These are phyloP conservation scores for Pandemis corylana DNA, from an alignment of 2,888 invertebrate genomes.

Conservation along the genomic window DNA sequence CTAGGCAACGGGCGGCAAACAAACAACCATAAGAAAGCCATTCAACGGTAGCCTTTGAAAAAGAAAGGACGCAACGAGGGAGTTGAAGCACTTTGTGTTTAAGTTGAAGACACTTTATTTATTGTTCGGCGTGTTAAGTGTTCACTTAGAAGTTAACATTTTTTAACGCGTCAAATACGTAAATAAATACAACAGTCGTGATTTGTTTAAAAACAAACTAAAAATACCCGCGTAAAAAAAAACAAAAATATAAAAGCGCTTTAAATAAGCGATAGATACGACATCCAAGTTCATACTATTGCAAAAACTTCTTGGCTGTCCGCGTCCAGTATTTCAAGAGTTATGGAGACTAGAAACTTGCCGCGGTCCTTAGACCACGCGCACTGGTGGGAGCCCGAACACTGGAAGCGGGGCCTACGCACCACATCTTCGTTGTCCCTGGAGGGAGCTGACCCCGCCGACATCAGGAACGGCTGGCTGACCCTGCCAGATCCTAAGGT, in stretches of 20 bases:
- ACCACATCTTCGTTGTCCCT: slow-evolving; percentile 67
- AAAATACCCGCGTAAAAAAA: not conserved
- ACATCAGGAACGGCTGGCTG: slow-evolving; percentile 77
- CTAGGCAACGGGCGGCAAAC: slow-evolving; percentile 65
- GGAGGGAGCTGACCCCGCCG: slow-evolving; percentile 65
- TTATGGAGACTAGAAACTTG: slow-evolving; percentile 64
- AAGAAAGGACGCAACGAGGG: slow-evolving; percentile 22
- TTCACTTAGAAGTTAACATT: not conserved
- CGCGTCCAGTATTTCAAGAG: not conserved
- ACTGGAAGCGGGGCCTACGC: slow-evolving; percentile 64
- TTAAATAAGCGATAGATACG: too few relatives aligned
- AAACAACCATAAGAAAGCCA: slow-evolving; percentile 59
- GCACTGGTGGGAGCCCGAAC: slow-evolving; percentile 76
- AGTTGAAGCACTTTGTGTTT: not conserved
- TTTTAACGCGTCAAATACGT: too few relatives aligned
- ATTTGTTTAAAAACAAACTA: not conserved
- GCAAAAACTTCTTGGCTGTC: not conserved
- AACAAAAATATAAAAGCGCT: not conserved
- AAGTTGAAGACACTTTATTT: not conserved
- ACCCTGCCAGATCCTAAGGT: slow-evolving; percentile 69
- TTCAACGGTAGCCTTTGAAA: slow-evolving; percentile 54
- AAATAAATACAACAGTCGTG: too few relatives aligned
- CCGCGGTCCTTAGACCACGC: slow-evolving; percentile 68
- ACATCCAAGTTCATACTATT: not conserved
- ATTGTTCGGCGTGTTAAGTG: not conserved